Conservation (phyloP, 2,113 vertebrate species). For the Noctilio leporinus region DNA sequence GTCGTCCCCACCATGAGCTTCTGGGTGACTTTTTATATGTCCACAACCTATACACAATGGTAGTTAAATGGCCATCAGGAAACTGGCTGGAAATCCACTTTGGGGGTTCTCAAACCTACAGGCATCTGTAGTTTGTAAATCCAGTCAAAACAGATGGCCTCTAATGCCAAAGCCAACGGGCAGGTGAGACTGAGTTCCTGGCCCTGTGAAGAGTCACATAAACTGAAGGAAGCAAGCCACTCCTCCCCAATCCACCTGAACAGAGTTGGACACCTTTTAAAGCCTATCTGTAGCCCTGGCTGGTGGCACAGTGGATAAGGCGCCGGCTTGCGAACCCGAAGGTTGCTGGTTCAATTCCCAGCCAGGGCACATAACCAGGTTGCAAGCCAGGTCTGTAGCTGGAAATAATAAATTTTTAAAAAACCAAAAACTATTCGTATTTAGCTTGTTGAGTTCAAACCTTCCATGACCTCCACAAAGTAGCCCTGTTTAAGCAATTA, state of each 20-base stretch:
- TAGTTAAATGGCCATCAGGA: background rate
- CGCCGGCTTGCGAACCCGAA: too few species aligned
- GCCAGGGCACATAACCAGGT: too few species aligned
- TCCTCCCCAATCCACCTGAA: too few species aligned
- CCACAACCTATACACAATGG: background rate
- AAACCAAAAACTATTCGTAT: too few species aligned
- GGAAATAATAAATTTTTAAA: too few species aligned
- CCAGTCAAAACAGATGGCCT: background rate
- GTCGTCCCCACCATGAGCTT: background rate
- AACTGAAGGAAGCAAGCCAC: background rate
- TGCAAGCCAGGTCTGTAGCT: too few species aligned
- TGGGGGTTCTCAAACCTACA: background rate
- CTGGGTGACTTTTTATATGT: background rate
- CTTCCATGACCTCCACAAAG: background rate
- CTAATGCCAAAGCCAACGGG: background rate
- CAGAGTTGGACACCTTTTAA: background rate
- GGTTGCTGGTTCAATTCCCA: too few species aligned
- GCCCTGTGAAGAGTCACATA: background rate
- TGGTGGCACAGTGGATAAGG: too few species aligned
- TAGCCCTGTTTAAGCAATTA: background rate
- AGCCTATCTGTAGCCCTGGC: too few species aligned
- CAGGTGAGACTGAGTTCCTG: rapidly evolving
- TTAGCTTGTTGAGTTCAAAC: background rate
- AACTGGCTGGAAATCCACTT: background rate
- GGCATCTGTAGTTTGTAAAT: background rate